phyloP scores from a whole-genome alignment of 2,113 vertebrate species.

The Calidris pugnax region DNA sequence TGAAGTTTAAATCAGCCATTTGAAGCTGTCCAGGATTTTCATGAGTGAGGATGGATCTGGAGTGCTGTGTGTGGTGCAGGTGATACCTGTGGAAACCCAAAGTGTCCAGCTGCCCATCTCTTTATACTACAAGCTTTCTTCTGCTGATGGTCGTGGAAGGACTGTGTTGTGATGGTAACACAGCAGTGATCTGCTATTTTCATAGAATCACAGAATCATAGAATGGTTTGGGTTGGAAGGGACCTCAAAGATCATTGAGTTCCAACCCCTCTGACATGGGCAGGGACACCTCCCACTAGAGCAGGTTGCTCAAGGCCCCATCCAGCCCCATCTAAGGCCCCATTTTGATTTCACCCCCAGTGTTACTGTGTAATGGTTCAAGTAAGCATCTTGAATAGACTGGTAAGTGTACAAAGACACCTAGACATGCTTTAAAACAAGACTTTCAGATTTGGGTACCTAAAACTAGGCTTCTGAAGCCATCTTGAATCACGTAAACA shows the following conservation, averaged over 20 bases:
- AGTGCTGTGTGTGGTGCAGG: background rate
- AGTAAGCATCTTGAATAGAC: background rate
- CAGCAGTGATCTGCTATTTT: background rate
- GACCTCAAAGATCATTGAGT: too few species aligned
- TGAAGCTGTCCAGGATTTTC: background rate
- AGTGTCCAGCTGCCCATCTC: background rate
- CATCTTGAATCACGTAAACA: background rate
- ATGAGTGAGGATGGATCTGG: background rate
- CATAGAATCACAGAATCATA: too few species aligned
- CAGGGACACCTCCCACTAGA: too few species aligned
- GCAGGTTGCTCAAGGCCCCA: too few species aligned
- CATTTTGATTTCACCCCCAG: background rate
- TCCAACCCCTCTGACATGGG: too few species aligned
- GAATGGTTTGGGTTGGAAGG: too few species aligned
- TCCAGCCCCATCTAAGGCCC: too few species aligned
- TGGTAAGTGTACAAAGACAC: background rate
- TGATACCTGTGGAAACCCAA: background rate
- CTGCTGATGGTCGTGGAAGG: background rate
- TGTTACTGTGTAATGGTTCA: background rate
- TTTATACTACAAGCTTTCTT: background rate
- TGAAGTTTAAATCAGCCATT: background rate
- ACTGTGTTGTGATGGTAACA: background rate
- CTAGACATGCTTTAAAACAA: background rate
- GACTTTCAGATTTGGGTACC: background rate
- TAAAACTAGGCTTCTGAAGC: background rate